These are phyloP conservation scores for Pionites leucogaster DNA, from an alignment of 2,113 vertebrate genomes.

Conservation along the genomic window DNA sequence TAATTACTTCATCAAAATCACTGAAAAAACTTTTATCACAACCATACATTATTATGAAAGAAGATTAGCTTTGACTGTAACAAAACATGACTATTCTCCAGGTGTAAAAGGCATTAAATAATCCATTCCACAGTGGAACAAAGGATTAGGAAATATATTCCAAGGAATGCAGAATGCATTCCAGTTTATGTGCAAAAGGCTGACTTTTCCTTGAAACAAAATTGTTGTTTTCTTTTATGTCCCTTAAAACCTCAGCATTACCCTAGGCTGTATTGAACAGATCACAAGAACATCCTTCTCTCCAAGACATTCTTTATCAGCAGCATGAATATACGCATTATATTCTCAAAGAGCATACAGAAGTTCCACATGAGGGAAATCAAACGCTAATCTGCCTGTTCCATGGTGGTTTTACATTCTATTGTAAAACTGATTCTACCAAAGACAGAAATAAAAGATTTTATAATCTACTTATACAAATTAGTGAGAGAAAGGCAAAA, in stretches of 20 bases:
- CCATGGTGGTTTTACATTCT: not conserved
- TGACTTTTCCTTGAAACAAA: not conserved
- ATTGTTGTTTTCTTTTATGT: not conserved
- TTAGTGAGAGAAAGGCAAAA: not conserved
- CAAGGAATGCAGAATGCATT: not conserved
- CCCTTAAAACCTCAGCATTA: conserved; percentile 2
- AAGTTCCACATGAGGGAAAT: not conserved
- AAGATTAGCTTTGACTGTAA: not conserved
- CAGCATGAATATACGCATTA: not conserved
- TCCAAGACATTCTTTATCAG: not conserved
- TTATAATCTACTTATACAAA: not conserved
- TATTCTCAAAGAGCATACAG: not conserved
- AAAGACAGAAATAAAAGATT: not conserved
- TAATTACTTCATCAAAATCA: not conserved
- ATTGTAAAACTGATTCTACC: not conserved
- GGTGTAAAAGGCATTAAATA: conserved; percentile 59
- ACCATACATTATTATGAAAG: not conserved
- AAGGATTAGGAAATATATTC: conserved; percentile 22
- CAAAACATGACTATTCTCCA: conserved; percentile 20
- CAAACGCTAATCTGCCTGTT: not conserved
- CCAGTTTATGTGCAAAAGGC: conserved; percentile 20
- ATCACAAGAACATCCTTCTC: conserved; percentile 27
- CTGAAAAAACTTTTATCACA: not conserved
- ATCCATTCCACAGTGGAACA: conserved; percentile 61
- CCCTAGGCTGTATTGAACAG: conserved; percentile 4